Evolutionary conservation across 2,113 vertebrate genomes (phyloP).

Genomic region (Aspiorhynchus laticeps): DNA sequence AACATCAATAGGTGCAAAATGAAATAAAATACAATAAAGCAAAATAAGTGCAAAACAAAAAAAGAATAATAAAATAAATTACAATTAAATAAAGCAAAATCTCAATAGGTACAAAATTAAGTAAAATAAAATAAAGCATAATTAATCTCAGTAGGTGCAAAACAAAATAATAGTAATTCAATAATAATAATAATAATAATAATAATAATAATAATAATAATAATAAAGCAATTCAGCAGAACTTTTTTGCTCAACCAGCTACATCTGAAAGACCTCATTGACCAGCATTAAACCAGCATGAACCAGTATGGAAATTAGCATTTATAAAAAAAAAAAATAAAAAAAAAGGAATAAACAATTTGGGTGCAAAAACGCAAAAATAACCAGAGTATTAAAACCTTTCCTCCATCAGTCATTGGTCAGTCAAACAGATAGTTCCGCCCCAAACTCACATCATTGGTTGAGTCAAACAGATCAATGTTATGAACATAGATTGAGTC

Average conservation of each 20-base stretch:
- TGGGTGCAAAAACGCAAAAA: not conserved
- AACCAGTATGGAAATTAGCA: not conserved
- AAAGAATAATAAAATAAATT: too few species aligned
- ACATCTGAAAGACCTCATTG: not conserved
- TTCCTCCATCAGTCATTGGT: not conserved
- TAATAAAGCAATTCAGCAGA: too few species aligned
- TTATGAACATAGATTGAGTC: not conserved
- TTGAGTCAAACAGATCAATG: not conserved
- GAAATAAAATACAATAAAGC: not conserved
- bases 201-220: too few species aligned
- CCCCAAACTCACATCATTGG: not conserved
- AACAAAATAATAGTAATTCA: not conserved
- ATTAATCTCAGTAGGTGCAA: not conserved
- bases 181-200: too few species aligned
- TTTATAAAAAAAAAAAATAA: not conserved
- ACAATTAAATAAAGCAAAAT: too few species aligned
- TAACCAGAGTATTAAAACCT: not conserved
- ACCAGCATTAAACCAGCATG: not conserved
- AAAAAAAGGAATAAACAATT: not conserved
- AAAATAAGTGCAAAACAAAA: not conserved
- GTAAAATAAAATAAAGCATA: not conserved
- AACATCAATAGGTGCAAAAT: too few species aligned
- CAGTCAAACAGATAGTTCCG: not conserved
- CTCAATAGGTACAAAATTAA: not conserved
- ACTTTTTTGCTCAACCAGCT: not conserved